Conservation (phyloP, 2,888 invertebrate genomes). For the Matsumyia berberina region DNA sequence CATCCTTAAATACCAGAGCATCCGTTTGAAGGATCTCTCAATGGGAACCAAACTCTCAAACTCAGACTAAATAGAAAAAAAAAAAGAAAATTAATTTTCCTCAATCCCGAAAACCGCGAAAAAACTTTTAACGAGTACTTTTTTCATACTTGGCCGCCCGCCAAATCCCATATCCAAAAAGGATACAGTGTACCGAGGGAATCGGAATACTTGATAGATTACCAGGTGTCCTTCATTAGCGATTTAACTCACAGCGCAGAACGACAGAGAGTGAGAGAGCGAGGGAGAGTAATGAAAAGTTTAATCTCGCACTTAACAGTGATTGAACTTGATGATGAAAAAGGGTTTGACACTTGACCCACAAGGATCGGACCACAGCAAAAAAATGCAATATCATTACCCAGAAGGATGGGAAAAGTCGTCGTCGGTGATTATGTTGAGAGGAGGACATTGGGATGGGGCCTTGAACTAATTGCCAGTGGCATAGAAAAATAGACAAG, state of each 20-base stretch:
- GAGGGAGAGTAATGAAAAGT: slow-evolving; percentile 16
- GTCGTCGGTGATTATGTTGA: background rate
- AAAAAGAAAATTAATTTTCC: slow-evolving; percentile 1
- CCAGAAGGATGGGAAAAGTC: background rate
- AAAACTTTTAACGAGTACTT: slow-evolving; percentile 16
- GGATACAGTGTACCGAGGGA: background rate
- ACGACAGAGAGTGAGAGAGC: background rate
- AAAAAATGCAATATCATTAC: background rate
- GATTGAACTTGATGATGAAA: too few relatives aligned
- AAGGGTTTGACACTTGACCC: background rate
- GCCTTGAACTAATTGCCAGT: too few relatives aligned
- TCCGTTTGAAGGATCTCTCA: background rate
- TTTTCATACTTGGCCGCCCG: background rate
- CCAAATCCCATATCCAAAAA: slow-evolving; percentile 7
- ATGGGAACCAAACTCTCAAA: background rate
- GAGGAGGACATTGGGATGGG: too few relatives aligned
- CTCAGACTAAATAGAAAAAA: background rate
- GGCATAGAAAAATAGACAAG: too few relatives aligned
- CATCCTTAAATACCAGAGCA: background rate
- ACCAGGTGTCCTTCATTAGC: slow-evolving; percentile 9
- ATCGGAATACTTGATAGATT: slow-evolving; percentile 9
- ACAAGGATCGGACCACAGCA: background rate
- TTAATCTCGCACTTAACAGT: slow-evolving; percentile 1
- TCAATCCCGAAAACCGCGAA: slow-evolving; percentile 9
- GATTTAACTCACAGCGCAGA: background rate